Evolutionary conservation across 2,113 vertebrate genomes (phyloP), one percentile per base, ranked within the genome.

Genomic region (Himantopus leucocephalus): DNA sequence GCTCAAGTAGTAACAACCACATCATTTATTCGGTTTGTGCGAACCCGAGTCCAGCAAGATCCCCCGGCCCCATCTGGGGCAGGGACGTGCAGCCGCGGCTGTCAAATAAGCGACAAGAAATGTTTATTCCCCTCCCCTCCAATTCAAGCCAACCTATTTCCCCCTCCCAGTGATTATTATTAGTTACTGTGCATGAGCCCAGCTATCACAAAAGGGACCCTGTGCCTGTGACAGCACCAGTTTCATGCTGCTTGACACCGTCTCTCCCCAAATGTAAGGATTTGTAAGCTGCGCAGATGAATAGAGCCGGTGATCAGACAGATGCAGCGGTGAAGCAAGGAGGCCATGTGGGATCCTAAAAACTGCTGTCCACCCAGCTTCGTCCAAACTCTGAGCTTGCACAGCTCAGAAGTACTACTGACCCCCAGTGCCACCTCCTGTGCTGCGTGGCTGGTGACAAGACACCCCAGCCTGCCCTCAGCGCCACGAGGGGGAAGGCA

Each of bases 161-260:
- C 45, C 17, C 41, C 47, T 48, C 17, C 19, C 26, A 45, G 29
- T 2, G 0, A 18, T 50, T n/a, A 8, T 4, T 41, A 19, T 35
- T 48, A 34, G 34, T n/a, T 34, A 64, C 45, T 14, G 23, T 20
- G 43, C n/a, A 8, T 4, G 4, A 24, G 50, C 24, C 32, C 50
- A 13, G 35, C 21, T n/a, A 58, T 29, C 88, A 60, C 52, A 70
- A 39, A 89, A 71, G 12, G 8, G 59, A 59, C 12, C 29, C 53
- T 26, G 48, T 72, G 82, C 41, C 52, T n/a, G 30, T 1, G 3
- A 68, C n/a, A n/a, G 39, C 52, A 60, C 21, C 39, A 23, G 18
- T 45, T 50, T 20, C 5, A 0, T 35, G 50, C 32, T 0, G 3
- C 52, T 43, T 71, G 68, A 60, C 29, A 26, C 37, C 1, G 0